These are phyloP conservation scores for Brachionus rotundiformis DNA, from an alignment of 1,140 invertebrate species.

Conservation along the genomic window DNA sequence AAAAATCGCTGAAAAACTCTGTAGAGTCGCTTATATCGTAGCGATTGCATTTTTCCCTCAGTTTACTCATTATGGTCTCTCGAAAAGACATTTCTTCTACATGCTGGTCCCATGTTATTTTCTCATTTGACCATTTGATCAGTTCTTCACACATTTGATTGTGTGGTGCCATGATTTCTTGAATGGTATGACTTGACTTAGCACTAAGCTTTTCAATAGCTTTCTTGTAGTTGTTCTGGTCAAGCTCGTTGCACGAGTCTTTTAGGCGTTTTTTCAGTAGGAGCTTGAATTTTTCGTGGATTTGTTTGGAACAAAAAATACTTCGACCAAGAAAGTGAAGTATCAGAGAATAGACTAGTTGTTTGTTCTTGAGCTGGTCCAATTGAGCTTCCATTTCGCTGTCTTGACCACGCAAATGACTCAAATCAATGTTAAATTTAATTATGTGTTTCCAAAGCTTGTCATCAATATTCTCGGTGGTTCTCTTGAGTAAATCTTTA, in stretches of 20 bases:
- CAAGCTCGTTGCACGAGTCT: constrained; percentile 33
- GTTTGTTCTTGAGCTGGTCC: constrained; percentile 44
- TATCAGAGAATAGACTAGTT: constrained; percentile 41
- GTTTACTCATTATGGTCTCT: constrained; percentile 45
- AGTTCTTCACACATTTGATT: constrained; percentile 28
- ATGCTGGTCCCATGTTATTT: constrained; percentile 51
- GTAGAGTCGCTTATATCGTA: constrained; percentile 42
- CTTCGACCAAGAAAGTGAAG: constrained; percentile 45
- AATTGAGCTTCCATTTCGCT: neutral
- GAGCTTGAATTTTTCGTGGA: constrained; percentile 37
- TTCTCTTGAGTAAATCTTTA: constrained; percentile 38
- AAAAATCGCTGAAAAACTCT: constrained; percentile 47
- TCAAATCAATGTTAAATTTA: constrained; percentile 31
- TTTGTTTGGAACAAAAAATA: constrained; percentile 48
- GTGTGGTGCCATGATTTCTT: constrained; percentile 49
- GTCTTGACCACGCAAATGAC: neutral
- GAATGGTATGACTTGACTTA: constrained; percentile 33
- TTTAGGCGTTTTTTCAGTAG: constrained; percentile 41
- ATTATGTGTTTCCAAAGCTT: constrained; percentile 36
- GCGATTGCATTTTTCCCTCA: constrained; percentile 35
- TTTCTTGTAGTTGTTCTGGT: constrained; percentile 33
- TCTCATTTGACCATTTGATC: constrained; percentile 45
- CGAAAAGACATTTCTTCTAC: constrained; percentile 44
- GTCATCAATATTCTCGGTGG: constrained; percentile 31
- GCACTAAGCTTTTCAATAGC: constrained; percentile 24